A percentile compares a stretch with the other conserved stretches of the same genome.
Conservation (phyloP, 2,797 vertebrate species). For the Bradypodion ventrale region DNA sequence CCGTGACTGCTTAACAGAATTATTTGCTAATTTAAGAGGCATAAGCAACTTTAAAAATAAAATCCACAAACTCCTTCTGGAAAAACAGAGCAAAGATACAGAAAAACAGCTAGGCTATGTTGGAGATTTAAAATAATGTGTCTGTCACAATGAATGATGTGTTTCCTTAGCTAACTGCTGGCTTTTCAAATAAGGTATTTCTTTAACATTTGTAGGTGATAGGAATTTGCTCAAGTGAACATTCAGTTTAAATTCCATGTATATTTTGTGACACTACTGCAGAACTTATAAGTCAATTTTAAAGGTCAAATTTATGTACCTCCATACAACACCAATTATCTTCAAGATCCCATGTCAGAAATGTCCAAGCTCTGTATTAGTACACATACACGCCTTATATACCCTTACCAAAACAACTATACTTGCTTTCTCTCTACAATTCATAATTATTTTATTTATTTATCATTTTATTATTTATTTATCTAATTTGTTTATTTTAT, state of each 20-base stretch:
- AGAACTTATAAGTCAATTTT: background rate
- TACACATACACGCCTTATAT: background rate
- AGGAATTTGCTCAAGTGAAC: background rate
- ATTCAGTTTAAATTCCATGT: background rate
- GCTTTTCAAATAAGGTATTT: background rate
- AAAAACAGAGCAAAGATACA: background rate
- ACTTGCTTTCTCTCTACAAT: too few species aligned
- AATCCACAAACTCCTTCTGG: background rate
- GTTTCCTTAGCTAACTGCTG: background rate
- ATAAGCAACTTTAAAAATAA: background rate
- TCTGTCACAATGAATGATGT: background rate
- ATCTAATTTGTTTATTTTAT: too few species aligned
- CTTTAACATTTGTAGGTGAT: background rate
- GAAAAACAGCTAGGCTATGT: background rate
- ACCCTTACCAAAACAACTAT: too few species aligned
- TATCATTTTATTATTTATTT: too few species aligned
- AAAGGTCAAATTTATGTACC: background rate
- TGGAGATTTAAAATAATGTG: background rate
- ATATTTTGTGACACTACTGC: background rate
- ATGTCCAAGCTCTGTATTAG: background rate
- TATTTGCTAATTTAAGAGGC: conserved; percentile 33
- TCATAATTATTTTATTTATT: too few species aligned
- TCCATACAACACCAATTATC: background rate
- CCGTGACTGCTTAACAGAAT: background rate
- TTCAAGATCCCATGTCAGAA: background rate